phyloP scores from a whole-genome alignment of 64 coral and sea anemone genomes.

The Pachyseris speciosa region DNA sequence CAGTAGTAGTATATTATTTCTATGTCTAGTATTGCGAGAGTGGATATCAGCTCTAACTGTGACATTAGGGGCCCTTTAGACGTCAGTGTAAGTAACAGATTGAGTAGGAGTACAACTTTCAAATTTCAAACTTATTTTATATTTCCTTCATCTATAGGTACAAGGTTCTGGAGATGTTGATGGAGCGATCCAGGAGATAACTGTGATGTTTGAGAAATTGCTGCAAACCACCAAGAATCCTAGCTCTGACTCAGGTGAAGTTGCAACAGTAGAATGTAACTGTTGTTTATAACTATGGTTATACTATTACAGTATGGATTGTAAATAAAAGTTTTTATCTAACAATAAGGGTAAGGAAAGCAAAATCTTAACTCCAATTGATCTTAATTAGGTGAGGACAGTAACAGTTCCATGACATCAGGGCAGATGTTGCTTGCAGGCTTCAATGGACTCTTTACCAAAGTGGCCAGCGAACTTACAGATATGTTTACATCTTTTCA shows the following conservation, averaged over 20 bases:
- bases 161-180: conserved; percentile 45
- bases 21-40: too few species aligned
- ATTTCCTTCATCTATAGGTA: background rate
- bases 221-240: conserved; percentile 40
- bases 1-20: too few species aligned
- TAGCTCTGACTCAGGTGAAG: conserved; percentile 20
- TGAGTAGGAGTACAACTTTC: too few species aligned
- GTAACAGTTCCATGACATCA: conserved; percentile 77
- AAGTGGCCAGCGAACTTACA: conserved; percentile 84
- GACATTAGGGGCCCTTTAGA: too few species aligned
- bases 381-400: conserved; percentile 17
- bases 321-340: too few species aligned
- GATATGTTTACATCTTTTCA: conserved; percentile 67
- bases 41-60: too few species aligned
- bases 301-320: too few species aligned
- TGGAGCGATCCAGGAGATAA: conserved; percentile 42
- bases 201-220: conserved; percentile 65
- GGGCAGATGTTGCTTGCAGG: conserved; percentile 98
- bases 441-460: conserved; percentile 99
- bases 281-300: background rate
- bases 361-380: background rate
- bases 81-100: too few species aligned
- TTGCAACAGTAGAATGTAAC: background rate
- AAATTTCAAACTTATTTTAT: background rate
- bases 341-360: too few species aligned